phyloP scores from a whole-genome alignment of 2,113 vertebrate genomes.

The Paramormyrops kingsleyae region DNA sequence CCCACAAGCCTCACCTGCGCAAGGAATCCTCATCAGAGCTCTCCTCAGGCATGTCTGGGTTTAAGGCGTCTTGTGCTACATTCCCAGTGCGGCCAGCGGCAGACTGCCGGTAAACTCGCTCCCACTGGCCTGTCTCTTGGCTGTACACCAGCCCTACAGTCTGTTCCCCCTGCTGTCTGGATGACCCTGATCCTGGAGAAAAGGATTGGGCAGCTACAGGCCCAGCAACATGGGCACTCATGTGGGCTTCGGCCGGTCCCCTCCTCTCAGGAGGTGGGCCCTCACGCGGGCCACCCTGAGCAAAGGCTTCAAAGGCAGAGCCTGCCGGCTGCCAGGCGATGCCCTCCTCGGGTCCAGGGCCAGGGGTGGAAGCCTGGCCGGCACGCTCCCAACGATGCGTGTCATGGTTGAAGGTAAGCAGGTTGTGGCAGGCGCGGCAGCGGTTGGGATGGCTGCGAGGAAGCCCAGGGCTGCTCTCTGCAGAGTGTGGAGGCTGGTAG shows the following conservation, averaged over 20 bases:
- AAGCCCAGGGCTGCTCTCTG: constrained; percentile 72
- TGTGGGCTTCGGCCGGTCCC: constrained; percentile 51
- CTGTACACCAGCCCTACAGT: constrained; percentile 92
- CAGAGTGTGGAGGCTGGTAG: constrained; percentile 60
- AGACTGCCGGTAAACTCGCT: constrained; percentile 85
- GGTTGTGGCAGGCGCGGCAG: constrained; percentile 96
- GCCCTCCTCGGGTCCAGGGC: constrained; percentile 56
- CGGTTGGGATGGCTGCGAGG: constrained; percentile 87
- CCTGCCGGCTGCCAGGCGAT: constrained; percentile 63
- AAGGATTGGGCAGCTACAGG: constrained; percentile 48
- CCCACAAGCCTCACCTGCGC: constrained; percentile 69
- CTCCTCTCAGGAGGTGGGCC: constrained; percentile 66
- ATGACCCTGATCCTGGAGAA: constrained; percentile 45
- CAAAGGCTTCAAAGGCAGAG: constrained; percentile 59
- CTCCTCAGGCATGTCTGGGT: constrained; percentile 95
- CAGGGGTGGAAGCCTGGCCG: constrained; percentile 67
- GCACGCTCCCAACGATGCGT: constrained; percentile 96
- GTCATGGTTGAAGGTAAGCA: constrained; percentile 96
- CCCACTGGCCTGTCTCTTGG: constrained; percentile 94
- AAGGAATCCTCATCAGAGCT: constrained; percentile 93
- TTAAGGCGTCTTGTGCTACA: constrained; percentile 93
- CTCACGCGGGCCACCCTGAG: constrained; percentile 62
- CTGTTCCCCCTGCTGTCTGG: constrained; percentile 76
- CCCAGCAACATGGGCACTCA: constrained; percentile 62
- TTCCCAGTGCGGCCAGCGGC: constrained; percentile 69